Conservation (phyloP, 2,113 vertebrate genomes). For the Bettongia penicillata region DNA sequence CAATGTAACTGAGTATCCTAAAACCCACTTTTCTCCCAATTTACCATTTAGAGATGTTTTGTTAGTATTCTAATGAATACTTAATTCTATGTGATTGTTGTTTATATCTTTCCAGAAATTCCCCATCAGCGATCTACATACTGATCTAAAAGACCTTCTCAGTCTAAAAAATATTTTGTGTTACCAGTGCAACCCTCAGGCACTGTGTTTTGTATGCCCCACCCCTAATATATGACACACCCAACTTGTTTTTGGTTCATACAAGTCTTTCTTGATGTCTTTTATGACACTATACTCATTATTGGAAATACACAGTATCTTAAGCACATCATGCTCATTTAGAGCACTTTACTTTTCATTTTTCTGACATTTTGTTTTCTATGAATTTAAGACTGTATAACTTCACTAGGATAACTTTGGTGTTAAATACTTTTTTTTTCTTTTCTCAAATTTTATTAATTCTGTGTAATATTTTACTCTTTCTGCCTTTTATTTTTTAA, state of each 20-base stretch:
- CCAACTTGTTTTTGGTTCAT: background rate
- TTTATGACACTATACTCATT: background rate
- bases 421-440: background rate
- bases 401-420: background rate
- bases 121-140: background rate
- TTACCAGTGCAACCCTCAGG: background rate
- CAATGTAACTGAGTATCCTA: too few relatives aligned
- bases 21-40: too few relatives aligned
- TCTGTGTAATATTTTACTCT: background rate
- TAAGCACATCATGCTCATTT: background rate
- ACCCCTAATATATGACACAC: background rate
- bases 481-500: background rate
- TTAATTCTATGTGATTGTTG: background rate
- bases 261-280: background rate
- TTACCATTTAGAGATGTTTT: too few relatives aligned
- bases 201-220: background rate
- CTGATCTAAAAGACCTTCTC: background rate
- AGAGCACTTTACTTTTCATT: background rate
- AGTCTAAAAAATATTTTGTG: background rate
- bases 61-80: too few relatives aligned
- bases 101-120: background rate
- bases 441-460: background rate
- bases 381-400: background rate
- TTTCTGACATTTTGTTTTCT: background rate
- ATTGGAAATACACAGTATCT: background rate